Conservation (phyloP, 2,797 vertebrate species). For the Limosa lapponica region DNA sequence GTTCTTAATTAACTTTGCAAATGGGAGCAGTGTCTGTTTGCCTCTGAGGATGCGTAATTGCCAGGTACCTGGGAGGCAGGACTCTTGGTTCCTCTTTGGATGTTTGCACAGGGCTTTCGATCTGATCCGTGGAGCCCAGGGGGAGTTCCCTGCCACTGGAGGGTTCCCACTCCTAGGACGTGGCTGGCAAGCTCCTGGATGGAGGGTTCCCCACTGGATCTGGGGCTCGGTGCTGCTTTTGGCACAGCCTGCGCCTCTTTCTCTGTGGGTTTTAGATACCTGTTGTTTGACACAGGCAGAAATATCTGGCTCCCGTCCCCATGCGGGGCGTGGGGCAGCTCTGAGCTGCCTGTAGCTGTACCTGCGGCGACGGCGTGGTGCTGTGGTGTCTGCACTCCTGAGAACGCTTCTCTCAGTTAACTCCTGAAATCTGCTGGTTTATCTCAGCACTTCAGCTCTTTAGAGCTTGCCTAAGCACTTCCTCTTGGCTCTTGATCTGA, state of each 20-base stretch:
- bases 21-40: not conserved
- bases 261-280: not conserved
- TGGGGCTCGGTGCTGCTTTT: not conserved
- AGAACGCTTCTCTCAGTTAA: not conserved
- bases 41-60: not conserved
- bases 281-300: not conserved
- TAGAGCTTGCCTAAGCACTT: not conserved
- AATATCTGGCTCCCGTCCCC: not conserved
- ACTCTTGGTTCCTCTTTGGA: not conserved
- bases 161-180: not conserved
- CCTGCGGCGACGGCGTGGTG: not conserved
- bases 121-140: not conserved
- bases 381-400: not conserved
- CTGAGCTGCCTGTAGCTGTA: not conserved
- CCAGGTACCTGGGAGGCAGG: not conserved
- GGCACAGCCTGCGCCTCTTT: not conserved
- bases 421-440: too few relatives aligned
- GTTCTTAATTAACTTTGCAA: not conserved
- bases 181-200: not conserved
- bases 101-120: not conserved
- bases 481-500: not conserved
- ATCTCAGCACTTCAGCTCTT: not conserved
- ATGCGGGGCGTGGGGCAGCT: not conserved
- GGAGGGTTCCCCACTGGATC: not conserved
- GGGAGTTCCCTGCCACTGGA: not conserved